phyloP scores from a whole-genome alignment of 2,797 vertebrate genomes.

The Heterohyrax brucei region DNA sequence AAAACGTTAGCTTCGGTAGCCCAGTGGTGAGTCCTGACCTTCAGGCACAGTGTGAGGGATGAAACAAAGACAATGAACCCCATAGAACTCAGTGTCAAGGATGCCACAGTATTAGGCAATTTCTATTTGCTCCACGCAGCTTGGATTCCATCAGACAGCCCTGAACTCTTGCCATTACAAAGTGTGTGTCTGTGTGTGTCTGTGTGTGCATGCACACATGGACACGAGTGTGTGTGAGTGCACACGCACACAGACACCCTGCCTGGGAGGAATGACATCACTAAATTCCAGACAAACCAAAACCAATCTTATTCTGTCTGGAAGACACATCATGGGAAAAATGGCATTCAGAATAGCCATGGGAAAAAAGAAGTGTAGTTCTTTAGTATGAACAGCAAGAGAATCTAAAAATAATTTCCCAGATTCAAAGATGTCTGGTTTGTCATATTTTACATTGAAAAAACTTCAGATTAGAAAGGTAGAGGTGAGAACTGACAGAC shows the following conservation, averaged over 20 bases:
- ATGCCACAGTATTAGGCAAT: not conserved
- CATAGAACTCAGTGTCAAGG: not conserved
- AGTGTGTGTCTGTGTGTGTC: not conserved
- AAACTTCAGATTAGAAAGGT: not conserved
- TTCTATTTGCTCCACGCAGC: not conserved
- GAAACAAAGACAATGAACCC: slow-evolving; percentile 10
- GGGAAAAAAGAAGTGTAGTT: not conserved
- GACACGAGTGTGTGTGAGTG: too few species aligned
- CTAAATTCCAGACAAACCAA: slow-evolving; percentile 38
- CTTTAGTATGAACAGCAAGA: slow-evolving; percentile 8
- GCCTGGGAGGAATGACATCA: not conserved
- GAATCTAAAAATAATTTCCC: slow-evolving; percentile 60
- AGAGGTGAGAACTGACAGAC: not conserved
- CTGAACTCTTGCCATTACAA: not conserved
- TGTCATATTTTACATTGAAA: slow-evolving; percentile 42
- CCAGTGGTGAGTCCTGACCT: not conserved
- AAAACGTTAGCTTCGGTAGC: not conserved
- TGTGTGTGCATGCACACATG: too few species aligned
- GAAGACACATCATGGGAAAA: not conserved
- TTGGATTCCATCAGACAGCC: slow-evolving; percentile 30
- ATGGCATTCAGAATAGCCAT: not conserved
- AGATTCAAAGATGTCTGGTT: not conserved
- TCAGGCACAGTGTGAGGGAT: not conserved
- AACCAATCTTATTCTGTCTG: not conserved
- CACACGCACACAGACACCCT: not conserved